These are phyloP conservation scores for Zele albiditarsus DNA, from an alignment of 2,888 invertebrate species.

Conservation along the genomic window DNA sequence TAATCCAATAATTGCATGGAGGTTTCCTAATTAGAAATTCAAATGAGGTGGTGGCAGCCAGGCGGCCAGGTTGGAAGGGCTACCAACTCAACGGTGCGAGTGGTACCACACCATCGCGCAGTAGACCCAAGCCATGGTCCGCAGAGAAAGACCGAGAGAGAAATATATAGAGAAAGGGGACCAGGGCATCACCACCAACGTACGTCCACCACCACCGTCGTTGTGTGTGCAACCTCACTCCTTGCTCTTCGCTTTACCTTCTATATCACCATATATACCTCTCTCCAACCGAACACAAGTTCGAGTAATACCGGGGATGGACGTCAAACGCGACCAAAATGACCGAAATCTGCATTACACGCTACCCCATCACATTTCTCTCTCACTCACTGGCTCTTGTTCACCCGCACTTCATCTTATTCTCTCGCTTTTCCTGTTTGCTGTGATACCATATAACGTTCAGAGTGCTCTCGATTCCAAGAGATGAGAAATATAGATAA, in stretches of 20 bases:
- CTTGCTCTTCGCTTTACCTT: conserved; percentile 41
- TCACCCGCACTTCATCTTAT: conserved; percentile 16
- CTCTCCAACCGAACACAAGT: conserved; percentile 66
- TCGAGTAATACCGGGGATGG: conserved; percentile 68
- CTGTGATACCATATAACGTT: conserved; percentile 12
- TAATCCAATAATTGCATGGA: conserved; percentile 95
- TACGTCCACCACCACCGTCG: conserved; percentile 9
- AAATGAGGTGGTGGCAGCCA: conserved; percentile 87
- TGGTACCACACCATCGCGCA: conserved; percentile 56
- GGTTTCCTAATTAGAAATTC: conserved; percentile 94
- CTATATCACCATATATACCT: conserved; percentile 39
- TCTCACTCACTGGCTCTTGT: conserved; percentile 34
- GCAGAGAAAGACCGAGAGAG: conserved; percentile 46
- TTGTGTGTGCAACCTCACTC: conserved; percentile 15
- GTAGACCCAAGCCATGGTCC: conserved; percentile 68
- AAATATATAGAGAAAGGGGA: conserved; percentile 4
- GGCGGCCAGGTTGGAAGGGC: conserved; percentile 69
- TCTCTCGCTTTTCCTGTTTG: conserved; percentile 7
- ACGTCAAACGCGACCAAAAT: conserved; percentile 70
- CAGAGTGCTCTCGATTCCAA: not conserved
- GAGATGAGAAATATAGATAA: not conserved
- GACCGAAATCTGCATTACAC: conserved; percentile 68
- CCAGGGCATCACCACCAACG: conserved; percentile 16
- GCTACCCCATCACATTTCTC: conserved; percentile 35
- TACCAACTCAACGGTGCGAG: conserved; percentile 66